Conservation (phyloP, 2,797 vertebrate genomes). For the Callimico goeldii region DNA sequence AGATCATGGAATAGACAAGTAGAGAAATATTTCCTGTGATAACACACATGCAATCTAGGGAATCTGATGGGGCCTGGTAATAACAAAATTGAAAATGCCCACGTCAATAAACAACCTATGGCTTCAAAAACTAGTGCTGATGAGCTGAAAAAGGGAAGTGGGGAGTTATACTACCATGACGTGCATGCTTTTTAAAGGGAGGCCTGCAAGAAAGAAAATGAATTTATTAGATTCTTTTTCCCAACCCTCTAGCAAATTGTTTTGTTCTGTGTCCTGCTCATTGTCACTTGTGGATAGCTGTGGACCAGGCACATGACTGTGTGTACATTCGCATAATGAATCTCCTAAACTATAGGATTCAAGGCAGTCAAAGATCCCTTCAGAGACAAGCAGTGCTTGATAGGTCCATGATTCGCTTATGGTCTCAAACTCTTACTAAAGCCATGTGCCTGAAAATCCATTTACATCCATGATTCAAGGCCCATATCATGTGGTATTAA, state of each 20-base stretch:
- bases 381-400: slow-evolving; percentile 17
- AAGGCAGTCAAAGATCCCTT: slow-evolving; percentile 54
- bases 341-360: slow-evolving; percentile 31
- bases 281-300: slow-evolving; percentile 56
- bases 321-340: not conserved
- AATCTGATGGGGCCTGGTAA: slow-evolving; percentile 17
- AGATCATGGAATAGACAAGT: slow-evolving; percentile 29
- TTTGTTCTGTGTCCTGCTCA: slow-evolving; percentile 29
- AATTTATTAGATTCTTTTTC: slow-evolving; percentile 63
- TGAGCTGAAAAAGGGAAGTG: slow-evolving; percentile 53
- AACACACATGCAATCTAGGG: not conserved
- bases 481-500: not conserved
- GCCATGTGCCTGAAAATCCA: not conserved
- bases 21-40: not conserved
- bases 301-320: slow-evolving; percentile 41
- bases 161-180: slow-evolving; percentile 50
- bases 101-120: slow-evolving; percentile 35
- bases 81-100: slow-evolving; percentile 51
- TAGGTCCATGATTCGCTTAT: slow-evolving; percentile 1
- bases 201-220: slow-evolving; percentile 68
- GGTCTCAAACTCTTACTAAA: not conserved
- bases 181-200: slow-evolving; percentile 61
- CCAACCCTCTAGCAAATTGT: not conserved
- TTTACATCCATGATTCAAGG: not conserved
- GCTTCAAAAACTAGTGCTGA: slow-evolving; percentile 43